Percentiles rank a stretch among this genome's conserved stretches.
Conservation (phyloP, 2,888 invertebrate species). For the Lacanobia oleracea region DNA sequence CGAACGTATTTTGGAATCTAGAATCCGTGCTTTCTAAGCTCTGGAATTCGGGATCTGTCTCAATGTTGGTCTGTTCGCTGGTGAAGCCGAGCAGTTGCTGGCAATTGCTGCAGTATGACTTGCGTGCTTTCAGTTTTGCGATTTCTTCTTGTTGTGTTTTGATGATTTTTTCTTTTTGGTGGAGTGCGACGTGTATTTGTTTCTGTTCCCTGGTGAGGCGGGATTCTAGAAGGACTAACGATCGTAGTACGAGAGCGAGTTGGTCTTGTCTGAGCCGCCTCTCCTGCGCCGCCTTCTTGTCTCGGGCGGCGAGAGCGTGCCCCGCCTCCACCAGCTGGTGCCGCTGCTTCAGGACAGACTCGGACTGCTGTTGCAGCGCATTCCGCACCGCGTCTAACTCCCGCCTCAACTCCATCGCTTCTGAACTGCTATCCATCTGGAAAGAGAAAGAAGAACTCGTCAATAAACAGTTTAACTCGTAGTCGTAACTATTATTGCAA, state of each 20-base stretch:
- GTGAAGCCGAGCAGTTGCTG: constrained; percentile 88
- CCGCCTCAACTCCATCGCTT: constrained; percentile 90
- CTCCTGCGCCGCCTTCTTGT: constrained; percentile 91
- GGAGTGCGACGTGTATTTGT: constrained; percentile 92
- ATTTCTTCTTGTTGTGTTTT: constrained; percentile 93
- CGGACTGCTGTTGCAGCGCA: constrained; percentile 92
- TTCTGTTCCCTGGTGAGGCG: constrained; percentile 94
- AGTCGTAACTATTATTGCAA: constrained; percentile 47
- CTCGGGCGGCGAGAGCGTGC: constrained; percentile 90
- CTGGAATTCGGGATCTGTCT: constrained; percentile 89
- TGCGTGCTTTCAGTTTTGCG: constrained; percentile 90
- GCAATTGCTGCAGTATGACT: constrained; percentile 88
- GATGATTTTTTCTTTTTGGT: constrained; percentile 93
- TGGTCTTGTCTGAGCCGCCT: constrained; percentile 93
- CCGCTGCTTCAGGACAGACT: constrained; percentile 92
- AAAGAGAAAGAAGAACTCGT: constrained; percentile 77
- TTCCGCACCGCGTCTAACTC: constrained; percentile 93
- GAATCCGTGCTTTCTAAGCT: constrained; percentile 89
- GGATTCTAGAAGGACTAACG: constrained; percentile 93
- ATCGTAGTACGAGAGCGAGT: constrained; percentile 92
- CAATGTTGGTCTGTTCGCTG: constrained; percentile 89
- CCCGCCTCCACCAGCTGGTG: constrained; percentile 93
- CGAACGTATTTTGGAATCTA: constrained; percentile 87
- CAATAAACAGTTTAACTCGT: constrained; percentile 50
- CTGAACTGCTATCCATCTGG: constrained; percentile 93